Evolutionary conservation across 1,140 invertebrate genomes (phyloP).

Genomic region (Lamellibrachia luymesi): DNA sequence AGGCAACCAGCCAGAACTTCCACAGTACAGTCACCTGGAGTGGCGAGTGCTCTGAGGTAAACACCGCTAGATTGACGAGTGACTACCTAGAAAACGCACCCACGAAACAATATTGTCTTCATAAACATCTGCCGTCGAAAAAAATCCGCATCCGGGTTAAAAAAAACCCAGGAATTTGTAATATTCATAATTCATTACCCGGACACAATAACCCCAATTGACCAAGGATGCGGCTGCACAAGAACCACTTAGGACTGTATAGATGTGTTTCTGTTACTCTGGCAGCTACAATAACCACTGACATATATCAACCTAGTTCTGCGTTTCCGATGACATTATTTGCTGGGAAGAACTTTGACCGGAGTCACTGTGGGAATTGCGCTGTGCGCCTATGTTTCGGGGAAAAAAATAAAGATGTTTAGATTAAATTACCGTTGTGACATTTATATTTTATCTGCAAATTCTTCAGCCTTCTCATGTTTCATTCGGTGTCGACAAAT

Average conservation of each 20-base stretch:
- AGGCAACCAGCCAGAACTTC: no score
- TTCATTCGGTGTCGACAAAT: no score
- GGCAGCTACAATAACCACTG: not conserved
- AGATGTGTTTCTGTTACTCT: not conserved
- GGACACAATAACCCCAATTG: not conserved
- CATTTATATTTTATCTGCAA: no score
- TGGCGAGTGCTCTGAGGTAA: no score
- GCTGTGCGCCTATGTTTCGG: not conserved
- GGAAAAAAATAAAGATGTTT: no score
- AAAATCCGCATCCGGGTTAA: not conserved
- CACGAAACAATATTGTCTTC: not conserved
- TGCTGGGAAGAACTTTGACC: not conserved
- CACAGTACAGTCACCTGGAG: no score
- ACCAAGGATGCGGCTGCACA: not conserved
- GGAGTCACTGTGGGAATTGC: not conserved
- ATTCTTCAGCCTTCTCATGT: no score
- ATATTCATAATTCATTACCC: not conserved
- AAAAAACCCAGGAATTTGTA: not conserved
- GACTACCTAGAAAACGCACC: not conserved
- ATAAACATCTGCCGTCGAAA: not conserved
- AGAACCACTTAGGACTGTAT: not conserved
- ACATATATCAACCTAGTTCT: not conserved
- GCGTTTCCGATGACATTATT: not conserved
- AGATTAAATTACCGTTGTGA: no score
- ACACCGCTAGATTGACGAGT: not conserved